Evolutionary conservation across 2,888 invertebrate genomes (phyloP).

Genomic region (Smittia sp.): DNA sequence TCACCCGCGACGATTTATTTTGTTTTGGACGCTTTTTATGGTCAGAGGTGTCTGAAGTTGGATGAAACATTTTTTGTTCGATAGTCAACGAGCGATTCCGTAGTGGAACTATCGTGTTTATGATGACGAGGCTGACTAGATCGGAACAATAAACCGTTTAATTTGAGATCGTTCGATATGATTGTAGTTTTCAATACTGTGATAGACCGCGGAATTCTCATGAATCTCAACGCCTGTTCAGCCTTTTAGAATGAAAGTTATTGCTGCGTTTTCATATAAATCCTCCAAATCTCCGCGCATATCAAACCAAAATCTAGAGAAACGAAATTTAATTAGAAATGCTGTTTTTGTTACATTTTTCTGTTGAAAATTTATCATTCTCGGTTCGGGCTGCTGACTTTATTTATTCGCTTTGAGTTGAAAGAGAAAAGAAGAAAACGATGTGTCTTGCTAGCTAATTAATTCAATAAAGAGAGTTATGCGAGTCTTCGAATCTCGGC

Average conservation of each 20-base stretch:
- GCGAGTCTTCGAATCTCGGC: conserved; percentile 13
- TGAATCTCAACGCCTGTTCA: no score
- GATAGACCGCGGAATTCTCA: no score
- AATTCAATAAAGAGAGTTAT: conserved; percentile 40
- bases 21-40: no score
- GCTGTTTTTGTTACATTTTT: conserved; percentile 35
- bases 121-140: no score
- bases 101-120: no score
- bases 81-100: no score
- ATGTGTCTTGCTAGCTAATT: conserved; percentile 36
- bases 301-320: not conserved
- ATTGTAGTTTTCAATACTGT: no score
- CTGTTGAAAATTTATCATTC: conserved; percentile 33
- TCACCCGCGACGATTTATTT: not conserved
- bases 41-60: no score
- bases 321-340: conserved; percentile 34
- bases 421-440: not conserved
- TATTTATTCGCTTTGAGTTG: conserved; percentile 30
- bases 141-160: no score
- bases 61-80: no score
- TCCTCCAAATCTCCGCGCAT: not conserved
- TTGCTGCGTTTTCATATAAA: not conserved
- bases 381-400: conserved; percentile 33
- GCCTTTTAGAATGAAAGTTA: not conserved
- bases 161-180: no score